Base-by-base conservation (phyloP, 2,113 vertebrate genomes). In the Pomatorhinus ruficollis region DNA sequence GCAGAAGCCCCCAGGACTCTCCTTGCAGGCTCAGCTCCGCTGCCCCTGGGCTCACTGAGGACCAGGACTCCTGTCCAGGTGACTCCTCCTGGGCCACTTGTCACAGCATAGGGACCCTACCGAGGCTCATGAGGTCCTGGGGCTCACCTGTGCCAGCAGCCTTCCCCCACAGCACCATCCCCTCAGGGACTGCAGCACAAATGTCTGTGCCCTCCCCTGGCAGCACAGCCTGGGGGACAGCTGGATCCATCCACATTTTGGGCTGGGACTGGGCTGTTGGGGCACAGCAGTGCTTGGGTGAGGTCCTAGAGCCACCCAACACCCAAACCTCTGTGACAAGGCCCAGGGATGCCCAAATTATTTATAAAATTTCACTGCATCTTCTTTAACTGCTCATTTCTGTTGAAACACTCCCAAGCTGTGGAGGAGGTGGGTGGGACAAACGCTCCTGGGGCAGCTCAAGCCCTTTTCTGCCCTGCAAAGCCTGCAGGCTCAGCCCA, bases 61-160 rank as follows among this genome's bases (percentile, higher is more conserved):
- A 7, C 13, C 24, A 0, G 8, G 19, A 30, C 15, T 9, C 27
- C 44, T 17, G 25, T 6, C 7, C 24, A 7, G 54, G 28, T 57
- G 42, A 22, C 15, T 14, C 11, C 1, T 14, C 21, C 35, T 12
- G 12, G 45, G 57, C 33, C 33, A 21, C 47, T 31, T 40, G 40
- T 54, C 68, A 45, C 69, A 63, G 69, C 19, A 17, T 54, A 23
- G 54, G 23, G 30, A 28, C 65, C 30, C 44, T 1, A 12, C 15
- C 6, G 39, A 28, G 37, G 31, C 47, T 52, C 35, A 25, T 8
- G 4, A 39, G 5, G 7, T 30, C 25, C 10, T 5, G 11, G 35
- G 60, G 33, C 14, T 31, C 20, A 8, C 1, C 40, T 1, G 0
- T 10, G 22, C 4, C 53, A 45, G n/a, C 56, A 57, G 9, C 20